Percentiles rank a stretch among this genome's conserved stretches.
phyloP scores from a whole-genome alignment of 1,140 invertebrate genomes.

The Saccostrea cuccullata region DNA sequence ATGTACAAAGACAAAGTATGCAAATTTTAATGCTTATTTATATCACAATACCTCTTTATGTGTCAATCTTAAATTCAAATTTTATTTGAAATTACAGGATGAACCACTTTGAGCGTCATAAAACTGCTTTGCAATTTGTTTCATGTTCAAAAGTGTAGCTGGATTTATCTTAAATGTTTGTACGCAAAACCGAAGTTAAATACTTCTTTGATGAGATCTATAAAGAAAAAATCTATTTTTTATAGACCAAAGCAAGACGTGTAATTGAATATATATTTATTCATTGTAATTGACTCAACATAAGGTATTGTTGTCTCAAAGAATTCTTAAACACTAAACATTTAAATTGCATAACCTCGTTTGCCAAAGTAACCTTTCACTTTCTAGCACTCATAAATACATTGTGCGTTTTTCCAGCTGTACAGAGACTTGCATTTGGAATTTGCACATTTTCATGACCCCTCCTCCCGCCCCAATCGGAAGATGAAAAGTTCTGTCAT shows the following conservation, averaged over 20 bases:
- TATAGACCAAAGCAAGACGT: no score
- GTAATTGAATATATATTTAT: background rate
- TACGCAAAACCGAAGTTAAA: background rate
- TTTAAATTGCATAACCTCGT: background rate
- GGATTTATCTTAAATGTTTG: background rate
- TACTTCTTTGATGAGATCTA: background rate
- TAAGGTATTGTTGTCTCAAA: background rate
- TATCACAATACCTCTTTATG: constrained; percentile 22
- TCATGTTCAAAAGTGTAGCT: background rate
- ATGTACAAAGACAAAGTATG: background rate
- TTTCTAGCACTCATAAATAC: background rate
- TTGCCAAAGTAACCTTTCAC: background rate
- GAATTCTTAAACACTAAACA: background rate
- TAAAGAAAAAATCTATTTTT: background rate
- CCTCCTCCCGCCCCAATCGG: background rate
- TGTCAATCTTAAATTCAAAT: background rate
- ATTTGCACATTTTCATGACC: background rate
- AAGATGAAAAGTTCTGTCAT: background rate
- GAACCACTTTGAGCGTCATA: background rate
- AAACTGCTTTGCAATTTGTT: background rate
- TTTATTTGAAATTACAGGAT: background rate
- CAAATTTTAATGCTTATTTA: constrained; percentile 9
- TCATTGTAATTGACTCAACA: background rate
- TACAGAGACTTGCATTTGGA: background rate
- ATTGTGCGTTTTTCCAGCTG: background rate